These are phyloP conservation scores for Lates calcarifer DNA, from an alignment of 2,113 vertebrate genomes.

Conservation along the genomic window DNA sequence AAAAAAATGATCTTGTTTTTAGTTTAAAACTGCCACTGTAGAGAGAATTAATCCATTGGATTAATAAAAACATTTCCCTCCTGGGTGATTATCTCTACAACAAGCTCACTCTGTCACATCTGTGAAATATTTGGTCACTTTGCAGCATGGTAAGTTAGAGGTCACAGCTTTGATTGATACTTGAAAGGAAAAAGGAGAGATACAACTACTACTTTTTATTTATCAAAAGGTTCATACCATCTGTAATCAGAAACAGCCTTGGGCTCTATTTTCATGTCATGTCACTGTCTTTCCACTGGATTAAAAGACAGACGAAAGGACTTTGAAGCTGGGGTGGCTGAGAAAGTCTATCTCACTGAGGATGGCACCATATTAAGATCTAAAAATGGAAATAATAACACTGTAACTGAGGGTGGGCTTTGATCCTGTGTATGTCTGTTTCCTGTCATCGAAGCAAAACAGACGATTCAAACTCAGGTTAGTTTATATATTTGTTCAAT, in stretches of 20 bases:
- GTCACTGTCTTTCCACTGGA: not conserved
- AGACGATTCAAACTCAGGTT: not conserved
- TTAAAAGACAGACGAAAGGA: slow-evolving; percentile 29
- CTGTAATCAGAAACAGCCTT: slow-evolving; percentile 51
- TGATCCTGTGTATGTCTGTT: slow-evolving; percentile 7
- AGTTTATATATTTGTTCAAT: not conserved
- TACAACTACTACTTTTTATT: slow-evolving; percentile 38
- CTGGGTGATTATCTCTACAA: not conserved
- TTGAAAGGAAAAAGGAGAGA: not conserved
- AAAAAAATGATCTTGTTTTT: no score
- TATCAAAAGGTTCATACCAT: slow-evolving; percentile 2
- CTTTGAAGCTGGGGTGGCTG: slow-evolving; percentile 32
- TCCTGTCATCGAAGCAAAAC: not conserved
- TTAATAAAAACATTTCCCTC: not conserved
- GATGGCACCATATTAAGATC: not conserved
- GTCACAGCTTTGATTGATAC: not conserved
- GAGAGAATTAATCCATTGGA: not conserved
- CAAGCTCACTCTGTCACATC: not conserved
- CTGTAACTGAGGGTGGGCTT: slow-evolving; percentile 2
- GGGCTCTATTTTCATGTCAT: slow-evolving; percentile 11
- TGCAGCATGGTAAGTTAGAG: not conserved
- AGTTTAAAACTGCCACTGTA: not conserved
- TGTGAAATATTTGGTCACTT: not conserved
- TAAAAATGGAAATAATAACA: slow-evolving; percentile 18
- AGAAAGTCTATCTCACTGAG: not conserved